Evolutionary conservation across 2,797 vertebrate species (phyloP).

Genomic region (Enteromius treurensis): DNA sequence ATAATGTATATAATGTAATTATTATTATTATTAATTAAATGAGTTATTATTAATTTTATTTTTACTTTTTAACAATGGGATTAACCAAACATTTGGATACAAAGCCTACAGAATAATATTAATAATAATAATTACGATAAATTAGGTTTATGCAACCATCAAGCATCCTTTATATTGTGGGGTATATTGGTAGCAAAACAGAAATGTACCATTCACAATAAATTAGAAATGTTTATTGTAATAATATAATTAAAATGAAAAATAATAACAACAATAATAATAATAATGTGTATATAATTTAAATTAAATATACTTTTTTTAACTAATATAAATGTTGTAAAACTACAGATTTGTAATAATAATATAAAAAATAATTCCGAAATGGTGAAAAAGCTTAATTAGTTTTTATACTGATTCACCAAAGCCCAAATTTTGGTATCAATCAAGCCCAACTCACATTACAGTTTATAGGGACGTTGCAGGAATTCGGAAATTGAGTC

Average conservation of each 20-base stretch:
- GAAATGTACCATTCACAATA: neutral
- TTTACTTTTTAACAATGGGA: too few relatives aligned
- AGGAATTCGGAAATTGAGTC: neutral
- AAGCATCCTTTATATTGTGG: neutral
- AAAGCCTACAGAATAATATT: neutral
- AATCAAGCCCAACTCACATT: neutral
- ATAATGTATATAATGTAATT: too few relatives aligned
- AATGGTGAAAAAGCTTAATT: too few relatives aligned
- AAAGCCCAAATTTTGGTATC: neutral
- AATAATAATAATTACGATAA: neutral
- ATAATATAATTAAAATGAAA: neutral
- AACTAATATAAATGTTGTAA: neutral
- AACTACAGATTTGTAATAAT: neutral
- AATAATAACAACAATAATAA: neutral
- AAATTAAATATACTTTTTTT: neutral
- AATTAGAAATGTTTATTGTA: neutral
- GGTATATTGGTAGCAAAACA: neutral
- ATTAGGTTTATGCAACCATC: neutral
- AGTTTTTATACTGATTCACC: neutral
- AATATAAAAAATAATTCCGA: neutral
- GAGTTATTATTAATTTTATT: too few relatives aligned
- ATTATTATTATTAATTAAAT: too few relatives aligned
- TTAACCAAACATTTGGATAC: too few relatives aligned
- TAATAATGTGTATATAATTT: neutral
- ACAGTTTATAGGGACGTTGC: neutral